These are phyloP conservation scores for Mystacornis crossleyi DNA, from an alignment of 2,113 vertebrate species.

Conservation along the genomic window DNA sequence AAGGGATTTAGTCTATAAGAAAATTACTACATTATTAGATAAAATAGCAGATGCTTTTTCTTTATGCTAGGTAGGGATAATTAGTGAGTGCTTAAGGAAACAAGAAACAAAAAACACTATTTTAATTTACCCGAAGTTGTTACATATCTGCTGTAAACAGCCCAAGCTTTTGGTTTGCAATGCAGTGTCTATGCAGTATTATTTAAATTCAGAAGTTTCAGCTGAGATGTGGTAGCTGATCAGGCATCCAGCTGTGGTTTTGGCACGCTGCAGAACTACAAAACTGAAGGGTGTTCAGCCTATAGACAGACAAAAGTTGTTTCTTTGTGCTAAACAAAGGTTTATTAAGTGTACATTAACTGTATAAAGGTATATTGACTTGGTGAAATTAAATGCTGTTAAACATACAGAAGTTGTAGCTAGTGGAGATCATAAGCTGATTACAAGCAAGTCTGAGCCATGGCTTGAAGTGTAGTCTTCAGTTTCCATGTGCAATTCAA, in stretches of 20 bases:
- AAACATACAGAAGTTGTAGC: not conserved
- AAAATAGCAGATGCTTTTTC: not conserved
- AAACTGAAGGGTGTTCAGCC: not conserved
- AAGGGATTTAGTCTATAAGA: not conserved
- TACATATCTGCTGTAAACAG: not conserved
- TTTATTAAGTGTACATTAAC: not conserved
- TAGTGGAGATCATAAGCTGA: not conserved
- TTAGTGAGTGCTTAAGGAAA: not conserved
- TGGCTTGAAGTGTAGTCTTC: not conserved
- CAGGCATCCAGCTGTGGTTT: not conserved
- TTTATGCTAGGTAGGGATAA: not conserved
- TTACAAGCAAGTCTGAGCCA: not conserved
- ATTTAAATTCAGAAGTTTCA: not conserved
- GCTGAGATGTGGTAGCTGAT: not conserved
- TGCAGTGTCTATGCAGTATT: not conserved
- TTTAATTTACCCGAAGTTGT: not conserved
- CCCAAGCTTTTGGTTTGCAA: not conserved
- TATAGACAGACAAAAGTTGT: not conserved
- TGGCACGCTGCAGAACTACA: not conserved
- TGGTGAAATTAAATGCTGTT: not conserved
- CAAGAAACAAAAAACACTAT: not conserved
- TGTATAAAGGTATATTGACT: too few relatives aligned
- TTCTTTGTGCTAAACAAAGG: not conserved
- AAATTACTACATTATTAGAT: not conserved
- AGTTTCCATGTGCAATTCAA: not conserved